Base-by-base conservation (phyloP, 2,797 vertebrate genomes). In the Tachyglossus aculeatus region DNA sequence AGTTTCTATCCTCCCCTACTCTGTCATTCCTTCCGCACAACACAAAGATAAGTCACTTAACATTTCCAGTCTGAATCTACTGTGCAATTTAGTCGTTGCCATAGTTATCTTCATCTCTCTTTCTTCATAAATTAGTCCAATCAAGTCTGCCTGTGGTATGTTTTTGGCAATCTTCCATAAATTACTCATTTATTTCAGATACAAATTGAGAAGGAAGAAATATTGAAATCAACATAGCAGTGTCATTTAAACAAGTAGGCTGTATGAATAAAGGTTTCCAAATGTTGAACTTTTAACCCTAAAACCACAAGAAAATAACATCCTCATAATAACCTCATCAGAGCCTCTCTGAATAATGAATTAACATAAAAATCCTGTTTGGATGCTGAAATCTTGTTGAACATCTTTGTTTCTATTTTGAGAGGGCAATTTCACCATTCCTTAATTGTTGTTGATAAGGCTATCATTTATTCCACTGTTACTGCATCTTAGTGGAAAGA, bases 101-200 rank as follows among this genome's bases (percentile, higher is more conserved):
- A 69, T 33, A 60, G 56, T 44, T 33, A 68, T 40, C 27, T 68
- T 73, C 47, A 57, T 44, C 74, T 74, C 41, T 51, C 72, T 67
- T 66, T 74, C 47, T 63, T 37, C 32, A 33, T 54, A 62, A 66
- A 71, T 55, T 78, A 76, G 51, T 21, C 19, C 37, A 57, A 24
- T 37, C 56, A 48, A 47, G 25, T 66, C 63, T 10, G 50, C 71
- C 52, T 50, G 16, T 33, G 63, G n/a, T 71, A 34, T 63, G 53
- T 68, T 64, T 50, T 39, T 66, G 48, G 66, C 21, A 36, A 56
- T n/a, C 15, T 63, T 38, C 51, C 51, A 19, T 5, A 40, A 21
- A 65, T 72, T 45, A 66, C 36, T 74, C 40, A 56, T 25, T 54
- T 22, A 18, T 53, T 56, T 64, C 39, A 62, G 67, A 45, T 55